phyloP scores from a whole-genome alignment of 92 coral and sea anemone species.

The Phenganax marumi region DNA sequence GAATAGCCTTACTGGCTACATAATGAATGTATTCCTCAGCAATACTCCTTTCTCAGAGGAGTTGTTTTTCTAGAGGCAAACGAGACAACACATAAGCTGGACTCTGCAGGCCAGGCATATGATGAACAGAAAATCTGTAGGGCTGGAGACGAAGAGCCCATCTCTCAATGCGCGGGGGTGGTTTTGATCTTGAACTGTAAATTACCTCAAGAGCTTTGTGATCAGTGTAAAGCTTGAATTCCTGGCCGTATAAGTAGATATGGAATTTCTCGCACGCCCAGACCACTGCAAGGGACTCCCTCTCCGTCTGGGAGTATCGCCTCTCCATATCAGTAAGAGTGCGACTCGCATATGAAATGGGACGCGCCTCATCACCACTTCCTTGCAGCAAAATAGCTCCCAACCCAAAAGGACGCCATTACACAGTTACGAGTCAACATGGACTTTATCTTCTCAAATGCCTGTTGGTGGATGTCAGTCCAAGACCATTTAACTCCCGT shows the following conservation, averaged over 20 bases:
- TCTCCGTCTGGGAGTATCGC: conserved; percentile 6
- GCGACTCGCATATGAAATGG: not conserved
- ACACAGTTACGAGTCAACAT: conserved; percentile 46
- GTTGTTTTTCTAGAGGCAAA: conserved; percentile 42
- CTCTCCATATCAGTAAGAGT: not conserved
- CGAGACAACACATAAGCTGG: conserved; percentile 47
- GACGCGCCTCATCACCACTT: not conserved
- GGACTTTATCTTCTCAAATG: conserved; percentile 39
- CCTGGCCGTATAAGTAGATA: not conserved
- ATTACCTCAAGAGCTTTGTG: conserved; percentile 3
- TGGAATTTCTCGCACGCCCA: not conserved
- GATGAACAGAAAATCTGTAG: conserved; percentile 5
- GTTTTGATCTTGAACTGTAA: not conserved
- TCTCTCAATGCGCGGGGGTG: conserved; percentile 7
- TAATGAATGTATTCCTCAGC: conserved; percentile 55
- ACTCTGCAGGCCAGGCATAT: conserved; percentile 40
- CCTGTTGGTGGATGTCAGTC: conserved; percentile 37
- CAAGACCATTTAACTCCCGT: conserved; percentile 31
- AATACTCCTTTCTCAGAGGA: conserved; percentile 36
- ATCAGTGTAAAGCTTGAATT: not conserved
- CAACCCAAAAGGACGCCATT: conserved; percentile 30
- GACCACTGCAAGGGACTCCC: not conserved
- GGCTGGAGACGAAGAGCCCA: conserved; percentile 26
- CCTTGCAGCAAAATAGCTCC: not conserved
- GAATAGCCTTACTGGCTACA: conserved; percentile 34